Conservation (phyloP, 2,888 invertebrate species). For the Tiliacea citrago region DNA sequence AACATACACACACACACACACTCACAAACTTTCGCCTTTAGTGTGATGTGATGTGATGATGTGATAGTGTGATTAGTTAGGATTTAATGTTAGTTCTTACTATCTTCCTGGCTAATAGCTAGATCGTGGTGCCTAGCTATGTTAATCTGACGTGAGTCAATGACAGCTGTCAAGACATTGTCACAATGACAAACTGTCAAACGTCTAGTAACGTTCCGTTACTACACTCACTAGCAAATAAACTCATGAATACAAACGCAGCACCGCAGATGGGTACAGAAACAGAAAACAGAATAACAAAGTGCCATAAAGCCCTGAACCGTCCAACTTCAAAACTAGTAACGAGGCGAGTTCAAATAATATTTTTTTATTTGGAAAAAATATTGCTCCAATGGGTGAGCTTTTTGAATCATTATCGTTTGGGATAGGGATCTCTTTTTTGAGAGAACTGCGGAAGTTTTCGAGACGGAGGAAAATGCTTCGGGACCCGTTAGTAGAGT, state of each 20-base stretch:
- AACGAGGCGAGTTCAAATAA: slow-evolving; percentile 63
- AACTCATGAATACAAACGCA: slow-evolving; percentile 22
- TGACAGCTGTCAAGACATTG: no score
- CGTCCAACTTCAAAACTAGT: slow-evolving; percentile 65
- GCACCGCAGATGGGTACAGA: slow-evolving; percentile 50
- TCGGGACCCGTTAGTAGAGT: not conserved
- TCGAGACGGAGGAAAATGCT: slow-evolving; percentile 21
- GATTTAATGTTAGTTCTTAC: no score
- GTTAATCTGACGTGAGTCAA: no score
- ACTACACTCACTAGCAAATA: not conserved
- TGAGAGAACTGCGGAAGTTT: slow-evolving; percentile 39
- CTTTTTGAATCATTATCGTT: slow-evolving; percentile 57
- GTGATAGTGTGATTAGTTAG: no score
- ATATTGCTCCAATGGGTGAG: slow-evolving; percentile 48
- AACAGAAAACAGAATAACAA: slow-evolving; percentile 61
- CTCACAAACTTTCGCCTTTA: no score
- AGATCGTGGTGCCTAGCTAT: no score
- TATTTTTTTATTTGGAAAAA: slow-evolving; percentile 64
- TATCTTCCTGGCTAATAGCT: no score
- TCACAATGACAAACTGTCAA: no score
- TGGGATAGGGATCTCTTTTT: slow-evolving; percentile 39
- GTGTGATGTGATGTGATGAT: no score
- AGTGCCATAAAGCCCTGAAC: slow-evolving; percentile 50
- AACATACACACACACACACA: no score
- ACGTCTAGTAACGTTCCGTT: no score